Evolutionary conservation across 2,888 invertebrate species (phyloP).

Genomic region (Spilarctia lutea): DNA sequence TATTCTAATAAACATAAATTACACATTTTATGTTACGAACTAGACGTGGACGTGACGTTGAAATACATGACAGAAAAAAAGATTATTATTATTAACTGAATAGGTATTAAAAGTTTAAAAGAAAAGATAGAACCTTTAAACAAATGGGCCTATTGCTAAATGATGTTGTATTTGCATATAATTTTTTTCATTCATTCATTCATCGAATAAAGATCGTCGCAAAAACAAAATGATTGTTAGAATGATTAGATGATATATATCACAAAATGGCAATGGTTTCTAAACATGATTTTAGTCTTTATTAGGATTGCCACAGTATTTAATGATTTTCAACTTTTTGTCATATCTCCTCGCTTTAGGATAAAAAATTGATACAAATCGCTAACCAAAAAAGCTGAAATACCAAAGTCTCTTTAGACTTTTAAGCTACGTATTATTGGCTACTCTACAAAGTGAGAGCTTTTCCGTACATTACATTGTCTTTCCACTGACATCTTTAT

Average conservation of each 20-base stretch:
- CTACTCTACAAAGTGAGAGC: not conserved
- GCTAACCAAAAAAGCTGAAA: not conserved
- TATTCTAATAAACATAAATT: slow-evolving; percentile 24
- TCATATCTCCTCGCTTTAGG: not conserved
- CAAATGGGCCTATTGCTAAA: not conserved
- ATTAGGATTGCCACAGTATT: not conserved
- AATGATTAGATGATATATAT: not conserved
- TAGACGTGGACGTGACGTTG: not conserved
- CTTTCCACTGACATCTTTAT: slow-evolving; percentile 27
- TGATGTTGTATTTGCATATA: not conserved
- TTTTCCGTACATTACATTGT: not conserved
- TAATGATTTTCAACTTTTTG: too few relatives aligned
- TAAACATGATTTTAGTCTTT: not conserved
- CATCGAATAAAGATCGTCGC: not conserved
- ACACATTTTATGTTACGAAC: not conserved
- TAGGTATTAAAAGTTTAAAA: too few relatives aligned
- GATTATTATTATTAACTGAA: too few relatives aligned
- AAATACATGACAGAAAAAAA: not conserved
- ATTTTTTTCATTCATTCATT: not conserved
- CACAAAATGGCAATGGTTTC: not conserved
- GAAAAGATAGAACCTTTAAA: not conserved
- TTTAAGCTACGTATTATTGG: not conserved
- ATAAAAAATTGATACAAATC: not conserved
- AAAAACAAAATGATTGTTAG: not conserved
- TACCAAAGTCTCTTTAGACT: not conserved